These are phyloP conservation scores for Ectemnius continuus DNA, from an alignment of 2,888 invertebrate species.

Conservation along the genomic window DNA sequence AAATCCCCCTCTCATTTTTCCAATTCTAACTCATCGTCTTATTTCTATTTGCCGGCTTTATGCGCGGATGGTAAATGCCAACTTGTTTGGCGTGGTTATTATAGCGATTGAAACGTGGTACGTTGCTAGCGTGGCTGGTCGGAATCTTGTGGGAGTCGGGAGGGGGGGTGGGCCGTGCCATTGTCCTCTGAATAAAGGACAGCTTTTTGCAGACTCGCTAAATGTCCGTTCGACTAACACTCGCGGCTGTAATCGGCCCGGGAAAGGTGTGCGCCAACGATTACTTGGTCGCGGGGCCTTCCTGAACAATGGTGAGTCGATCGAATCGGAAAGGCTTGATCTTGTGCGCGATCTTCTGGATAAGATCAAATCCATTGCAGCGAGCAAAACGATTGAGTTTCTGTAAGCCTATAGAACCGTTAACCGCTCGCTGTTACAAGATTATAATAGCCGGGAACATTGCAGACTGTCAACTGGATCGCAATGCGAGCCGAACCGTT, in stretches of 20 bases:
- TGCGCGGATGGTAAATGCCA: too few relatives aligned
- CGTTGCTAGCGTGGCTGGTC: too few relatives aligned
- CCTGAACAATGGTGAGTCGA: constrained; percentile 47
- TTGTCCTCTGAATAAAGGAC: not conserved
- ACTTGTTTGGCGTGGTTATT: too few relatives aligned
- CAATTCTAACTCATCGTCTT: too few relatives aligned
- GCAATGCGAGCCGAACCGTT: not conserved
- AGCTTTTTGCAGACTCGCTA: constrained; percentile 1
- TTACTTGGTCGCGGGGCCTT: constrained; percentile 24
- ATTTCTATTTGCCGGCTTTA: too few relatives aligned
- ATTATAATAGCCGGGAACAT: not conserved
- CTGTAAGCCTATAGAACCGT: not conserved
- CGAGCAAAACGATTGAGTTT: constrained; percentile 23
- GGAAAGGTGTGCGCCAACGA: constrained; percentile 8
- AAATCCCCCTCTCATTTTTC: too few relatives aligned
- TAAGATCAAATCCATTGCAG: constrained; percentile 38
- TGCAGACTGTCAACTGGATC: not conserved
- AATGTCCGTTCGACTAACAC: not conserved
- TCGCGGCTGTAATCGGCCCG: constrained; percentile 22
- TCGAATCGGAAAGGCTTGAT: constrained; percentile 19
- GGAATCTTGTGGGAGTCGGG: too few relatives aligned
- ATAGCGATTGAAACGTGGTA: too few relatives aligned
- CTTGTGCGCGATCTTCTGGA: constrained; percentile 31
- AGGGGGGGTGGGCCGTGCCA: not conserved
- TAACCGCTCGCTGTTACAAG: not conserved